Base-by-base conservation (phyloP, 2,888 invertebrate species). In the Tuberolachnus salignus region DNA sequence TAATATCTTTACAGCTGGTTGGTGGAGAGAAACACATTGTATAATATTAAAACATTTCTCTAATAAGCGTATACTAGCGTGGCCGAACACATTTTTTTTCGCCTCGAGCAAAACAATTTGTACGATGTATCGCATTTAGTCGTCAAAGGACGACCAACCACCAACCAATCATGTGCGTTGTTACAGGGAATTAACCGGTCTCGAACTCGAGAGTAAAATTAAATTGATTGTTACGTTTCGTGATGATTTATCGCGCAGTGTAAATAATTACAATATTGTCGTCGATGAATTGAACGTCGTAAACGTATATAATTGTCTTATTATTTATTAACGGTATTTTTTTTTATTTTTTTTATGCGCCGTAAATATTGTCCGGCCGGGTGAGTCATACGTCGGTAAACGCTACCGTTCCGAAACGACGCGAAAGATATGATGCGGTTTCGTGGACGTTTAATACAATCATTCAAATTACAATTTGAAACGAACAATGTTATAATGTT, bases 361-460 rank as follows among this genome's bases (percentile, higher is more conserved):
- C 51, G 23, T 67, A 67, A 67, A 51, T 51, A 34, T 49, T n/a
- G n/a, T 51, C 6, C 11, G 26, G 6, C 34, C 3, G 6, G 3
- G 23, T 67, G 67, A 67, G 34, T 67, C 67, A 51, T 34, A 34
- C 34, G 6, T 67, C 19, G n/a, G n/a, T 51, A 51, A 67, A 34
- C 51, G n/a, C n/a, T 13, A 51, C 19, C 51, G 10, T 59, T 59
- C 26, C 26, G 59, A 59, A 3, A 10, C 10, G 59, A 14, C 26
- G 23, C 26, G 8, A 23, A 16, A 9, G n/a, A 14, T 59, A 26
- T 21, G 2, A 13, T 16, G 10, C 6, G 3, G 2, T 9, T 0
- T 14, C 26, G 10, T 59, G 26, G 23, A 10, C 59, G 16, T n/a
- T n/a, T n/a, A n/a, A n/a, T n/a, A n/a, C n/a, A n/a, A n/a, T n/a